Percentiles rank a stretch among this genome's conserved stretches.
Conservation (phyloP, 1,140 invertebrate species). For the Leptinotarsa lineolata region DNA sequence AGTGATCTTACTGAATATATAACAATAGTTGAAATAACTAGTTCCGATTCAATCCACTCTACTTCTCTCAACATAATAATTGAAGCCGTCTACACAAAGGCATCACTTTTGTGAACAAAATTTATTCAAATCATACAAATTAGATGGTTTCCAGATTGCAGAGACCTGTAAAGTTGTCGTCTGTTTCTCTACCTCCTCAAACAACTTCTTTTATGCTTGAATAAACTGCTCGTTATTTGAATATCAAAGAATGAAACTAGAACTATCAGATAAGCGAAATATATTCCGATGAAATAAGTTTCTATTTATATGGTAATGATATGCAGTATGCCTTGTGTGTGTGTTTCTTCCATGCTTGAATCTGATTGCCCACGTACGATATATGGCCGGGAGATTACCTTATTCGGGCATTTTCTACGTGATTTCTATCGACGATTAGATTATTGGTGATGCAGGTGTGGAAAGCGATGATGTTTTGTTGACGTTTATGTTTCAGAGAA, state of each 20-base stretch:
- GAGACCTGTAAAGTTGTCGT: neutral
- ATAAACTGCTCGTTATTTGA: slow-evolving; percentile 3
- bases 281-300: slow-evolving; percentile 6
- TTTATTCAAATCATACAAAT: neutral
- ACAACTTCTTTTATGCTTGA: slow-evolving; percentile 6
- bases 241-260: slow-evolving; percentile 8
- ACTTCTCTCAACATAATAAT: neutral
- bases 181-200: neutral
- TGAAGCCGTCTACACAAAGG: neutral
- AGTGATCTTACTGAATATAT: no score
- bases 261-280: neutral
- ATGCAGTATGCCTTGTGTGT: slow-evolving; percentile 2
- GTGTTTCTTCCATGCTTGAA: slow-evolving; percentile 6
- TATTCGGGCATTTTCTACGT: slow-evolving; percentile 1
- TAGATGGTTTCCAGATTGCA: neutral
- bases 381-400: neutral
- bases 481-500: no score
- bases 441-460: neutral
- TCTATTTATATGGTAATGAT: slow-evolving; percentile 7
- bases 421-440: neutral
- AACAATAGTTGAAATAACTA: no score
- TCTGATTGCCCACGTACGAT: neutral
- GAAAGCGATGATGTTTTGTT: neutral
- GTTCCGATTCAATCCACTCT: neutral
- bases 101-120: neutral